phyloP scores from a whole-genome alignment of 2,888 invertebrate genomes.

The Rhagonycha lutea region DNA sequence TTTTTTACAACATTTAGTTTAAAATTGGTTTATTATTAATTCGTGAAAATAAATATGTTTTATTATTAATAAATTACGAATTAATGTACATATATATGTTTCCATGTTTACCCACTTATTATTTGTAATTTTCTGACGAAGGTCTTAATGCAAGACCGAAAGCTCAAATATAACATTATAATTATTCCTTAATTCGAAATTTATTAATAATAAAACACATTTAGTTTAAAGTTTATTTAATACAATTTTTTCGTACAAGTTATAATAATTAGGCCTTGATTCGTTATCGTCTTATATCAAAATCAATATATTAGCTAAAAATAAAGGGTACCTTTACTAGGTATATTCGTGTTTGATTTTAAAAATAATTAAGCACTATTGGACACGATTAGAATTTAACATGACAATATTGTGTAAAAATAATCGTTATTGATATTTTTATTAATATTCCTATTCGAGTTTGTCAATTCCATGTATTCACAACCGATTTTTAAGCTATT shows the following conservation, averaged over 20 bases:
- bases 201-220: too few species aligned
- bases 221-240: not conserved
- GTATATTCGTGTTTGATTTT: not conserved
- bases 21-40: not conserved
- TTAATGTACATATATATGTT: too few species aligned
- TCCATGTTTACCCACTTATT: too few species aligned
- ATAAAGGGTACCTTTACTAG: not conserved
- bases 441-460: not conserved
- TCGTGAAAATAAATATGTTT: too few species aligned
- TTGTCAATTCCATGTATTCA: constrained; percentile 23
- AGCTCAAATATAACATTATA: too few species aligned
- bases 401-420: not conserved
- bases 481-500: constrained; percentile 7
- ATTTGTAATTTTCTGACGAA: too few species aligned
- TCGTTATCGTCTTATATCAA: not conserved
- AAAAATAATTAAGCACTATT: not conserved
- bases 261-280: not conserved
- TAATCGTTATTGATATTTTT: not conserved
- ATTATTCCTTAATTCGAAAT: too few species aligned
- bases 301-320: not conserved
- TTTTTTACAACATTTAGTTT: not conserved
- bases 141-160: too few species aligned
- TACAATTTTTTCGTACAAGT: not conserved
- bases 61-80: too few species aligned
- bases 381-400: not conserved